Percentiles rank a stretch among this genome's conserved stretches.
phyloP scores from a whole-genome alignment of 2,113 vertebrate species.

The Nycticebus coucang region DNA sequence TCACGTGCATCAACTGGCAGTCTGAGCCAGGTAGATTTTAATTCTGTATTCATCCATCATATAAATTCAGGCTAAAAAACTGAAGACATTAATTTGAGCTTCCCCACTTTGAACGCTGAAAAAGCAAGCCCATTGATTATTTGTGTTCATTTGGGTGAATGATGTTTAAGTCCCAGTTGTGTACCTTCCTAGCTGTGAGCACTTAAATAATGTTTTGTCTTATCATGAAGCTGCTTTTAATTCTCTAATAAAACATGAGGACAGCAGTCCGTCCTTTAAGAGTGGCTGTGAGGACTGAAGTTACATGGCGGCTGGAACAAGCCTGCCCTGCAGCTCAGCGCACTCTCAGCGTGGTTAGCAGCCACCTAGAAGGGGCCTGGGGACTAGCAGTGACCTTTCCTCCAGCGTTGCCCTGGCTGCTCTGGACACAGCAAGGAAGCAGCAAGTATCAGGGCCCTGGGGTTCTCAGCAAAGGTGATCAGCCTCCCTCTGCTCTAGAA shows the following conservation, averaged over 20 bases:
- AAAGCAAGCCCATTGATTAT: neutral
- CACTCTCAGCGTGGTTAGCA: neutral
- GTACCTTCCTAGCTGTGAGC: too few species aligned
- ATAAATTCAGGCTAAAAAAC: neutral
- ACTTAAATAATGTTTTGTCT: neutral
- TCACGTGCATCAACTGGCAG: accelerated
- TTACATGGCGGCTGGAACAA: accelerated
- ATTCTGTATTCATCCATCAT: neutral
- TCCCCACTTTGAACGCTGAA: neutral
- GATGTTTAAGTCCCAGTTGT: too few species aligned
- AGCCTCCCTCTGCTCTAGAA: neutral
- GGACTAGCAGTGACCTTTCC: neutral
- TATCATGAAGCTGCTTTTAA: neutral
- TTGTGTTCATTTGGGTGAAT: neutral
- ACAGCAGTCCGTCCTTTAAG: accelerated
- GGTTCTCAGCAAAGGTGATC: neutral
- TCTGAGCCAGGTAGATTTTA: accelerated
- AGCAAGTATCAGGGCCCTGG: accelerated
- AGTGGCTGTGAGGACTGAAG: neutral
- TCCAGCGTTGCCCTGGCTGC: neutral
- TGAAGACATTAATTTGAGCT: neutral
- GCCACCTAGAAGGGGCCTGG: neutral
- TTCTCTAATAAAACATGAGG: neutral
- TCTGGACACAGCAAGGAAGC: neutral
- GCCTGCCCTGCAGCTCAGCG: neutral